Percentiles rank a stretch among this genome's conserved stretches.
These are phyloP conservation scores for Chymomyza procnemis DNA, from an alignment of 2,888 invertebrate genomes.

Conservation along the genomic window DNA sequence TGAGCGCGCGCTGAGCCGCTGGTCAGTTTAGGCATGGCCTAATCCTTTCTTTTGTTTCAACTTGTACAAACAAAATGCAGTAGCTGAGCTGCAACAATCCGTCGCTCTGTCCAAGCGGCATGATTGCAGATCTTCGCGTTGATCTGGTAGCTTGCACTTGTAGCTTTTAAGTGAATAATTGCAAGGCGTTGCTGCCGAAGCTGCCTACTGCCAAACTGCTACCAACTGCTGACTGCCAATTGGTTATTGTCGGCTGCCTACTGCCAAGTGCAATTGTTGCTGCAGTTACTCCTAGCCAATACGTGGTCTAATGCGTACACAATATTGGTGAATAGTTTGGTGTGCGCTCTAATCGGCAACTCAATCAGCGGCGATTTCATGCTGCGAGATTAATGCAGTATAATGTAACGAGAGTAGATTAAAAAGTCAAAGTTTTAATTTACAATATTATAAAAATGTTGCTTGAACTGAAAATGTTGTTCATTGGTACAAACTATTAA, in stretches of 20 bases:
- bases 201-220: neutral
- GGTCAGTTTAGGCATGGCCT: neutral
- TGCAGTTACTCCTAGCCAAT: conserved; percentile 30
- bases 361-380: conserved; percentile 14
- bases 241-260: conserved; percentile 15
- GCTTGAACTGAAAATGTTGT: no score
- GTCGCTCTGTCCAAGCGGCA: neutral
- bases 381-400: conserved; percentile 21
- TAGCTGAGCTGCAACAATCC: conserved; percentile 9
- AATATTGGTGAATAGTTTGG: conserved; percentile 28
- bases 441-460: no score
- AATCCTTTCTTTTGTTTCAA: neutral
- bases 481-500: no score
- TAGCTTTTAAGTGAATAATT: conserved; percentile 17
- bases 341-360: conserved; percentile 16
- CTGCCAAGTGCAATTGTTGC: conserved; percentile 43
- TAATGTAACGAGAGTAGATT: neutral
- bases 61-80: conserved; percentile 10
- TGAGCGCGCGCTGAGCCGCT: conserved; percentile 59
- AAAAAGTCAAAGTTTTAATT: no score
- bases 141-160: conserved; percentile 6
- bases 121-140: neutral
- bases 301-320: conserved; percentile 52
- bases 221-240: conserved; percentile 9
- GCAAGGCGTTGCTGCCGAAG: conserved; percentile 42